Evolutionary conservation across 1,140 invertebrate species (phyloP).

Genomic region (Eueides isabella): DNA sequence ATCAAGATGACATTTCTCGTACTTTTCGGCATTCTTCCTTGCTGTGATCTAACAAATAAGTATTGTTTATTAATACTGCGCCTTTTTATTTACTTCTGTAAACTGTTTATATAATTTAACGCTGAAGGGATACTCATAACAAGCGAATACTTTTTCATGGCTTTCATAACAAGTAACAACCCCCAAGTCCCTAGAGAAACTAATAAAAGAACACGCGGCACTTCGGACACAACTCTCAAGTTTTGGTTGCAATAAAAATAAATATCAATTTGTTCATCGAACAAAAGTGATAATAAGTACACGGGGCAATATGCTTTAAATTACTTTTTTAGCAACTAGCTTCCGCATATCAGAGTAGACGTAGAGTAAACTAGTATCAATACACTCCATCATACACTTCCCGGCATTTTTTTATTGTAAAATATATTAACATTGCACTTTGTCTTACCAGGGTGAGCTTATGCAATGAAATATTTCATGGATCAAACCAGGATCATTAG

Average conservation of each 20-base stretch:
- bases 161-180: slow-evolving; percentile 3
- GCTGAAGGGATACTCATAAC: neutral
- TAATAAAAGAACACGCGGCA: slow-evolving; percentile 28
- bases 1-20: slow-evolving; percentile 17
- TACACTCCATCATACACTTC: too few species aligned
- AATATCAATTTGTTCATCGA: slow-evolving; percentile 11
- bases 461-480: too few species aligned
- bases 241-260: slow-evolving; percentile 19
- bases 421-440: too few species aligned
- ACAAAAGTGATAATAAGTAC: neutral
- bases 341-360: too few species aligned
- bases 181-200: slow-evolving; percentile 18
- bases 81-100: neutral
- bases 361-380: too few species aligned
- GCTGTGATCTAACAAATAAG: neutral
- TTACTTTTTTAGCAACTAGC: too few species aligned
- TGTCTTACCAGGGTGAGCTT: too few species aligned
- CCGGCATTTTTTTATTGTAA: too few species aligned
- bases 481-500: too few species aligned
- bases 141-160: neutral
- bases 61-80: neutral
- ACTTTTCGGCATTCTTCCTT: neutral
- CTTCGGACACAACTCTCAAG: slow-evolving; percentile 17
- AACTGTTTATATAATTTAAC: too few species aligned
- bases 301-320: too few species aligned